phyloP scores from a whole-genome alignment of 2,113 vertebrate genomes.

The Caranx melampygus region DNA sequence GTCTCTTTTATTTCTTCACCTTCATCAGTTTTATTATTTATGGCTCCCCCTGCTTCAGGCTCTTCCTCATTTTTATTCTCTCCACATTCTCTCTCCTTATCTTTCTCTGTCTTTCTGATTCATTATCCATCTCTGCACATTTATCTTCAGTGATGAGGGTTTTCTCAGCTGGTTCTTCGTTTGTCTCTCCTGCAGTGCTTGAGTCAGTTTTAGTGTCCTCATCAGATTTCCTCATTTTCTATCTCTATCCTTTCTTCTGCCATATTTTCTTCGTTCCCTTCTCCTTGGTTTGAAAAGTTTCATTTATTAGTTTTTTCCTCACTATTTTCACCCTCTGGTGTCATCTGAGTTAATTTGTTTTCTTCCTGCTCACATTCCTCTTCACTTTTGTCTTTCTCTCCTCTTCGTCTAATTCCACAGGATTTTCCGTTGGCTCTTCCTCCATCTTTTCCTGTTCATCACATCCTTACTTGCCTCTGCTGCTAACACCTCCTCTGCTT shows the following conservation, averaged over 20 bases:
- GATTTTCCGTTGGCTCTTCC: constrained; percentile 37
- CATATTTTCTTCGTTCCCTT: constrained; percentile 9
- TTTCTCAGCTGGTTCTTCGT: constrained; percentile 26
- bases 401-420: background rate
- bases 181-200: constrained; percentile 13
- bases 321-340: constrained; percentile 1
- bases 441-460: background rate
- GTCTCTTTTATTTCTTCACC: constrained; percentile 1
- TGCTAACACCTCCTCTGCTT: background rate
- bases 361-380: constrained; percentile 17
- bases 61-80: background rate
- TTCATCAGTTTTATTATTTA: constrained; percentile 5
- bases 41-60: background rate
- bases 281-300: background rate
- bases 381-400: constrained; percentile 27
- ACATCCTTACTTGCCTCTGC: constrained; percentile 11
- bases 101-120: constrained; percentile 15
- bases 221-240: constrained; percentile 21
- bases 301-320: constrained; percentile 3
- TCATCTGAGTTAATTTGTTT: constrained; percentile 23
- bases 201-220: constrained; percentile 11
- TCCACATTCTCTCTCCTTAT: background rate
- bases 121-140: background rate
- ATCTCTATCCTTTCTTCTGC: constrained; percentile 8
- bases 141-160: background rate